These are phyloP conservation scores for Tetramorium simillimum DNA, from an alignment of 1,140 invertebrate genomes.

Conservation along the genomic window DNA sequence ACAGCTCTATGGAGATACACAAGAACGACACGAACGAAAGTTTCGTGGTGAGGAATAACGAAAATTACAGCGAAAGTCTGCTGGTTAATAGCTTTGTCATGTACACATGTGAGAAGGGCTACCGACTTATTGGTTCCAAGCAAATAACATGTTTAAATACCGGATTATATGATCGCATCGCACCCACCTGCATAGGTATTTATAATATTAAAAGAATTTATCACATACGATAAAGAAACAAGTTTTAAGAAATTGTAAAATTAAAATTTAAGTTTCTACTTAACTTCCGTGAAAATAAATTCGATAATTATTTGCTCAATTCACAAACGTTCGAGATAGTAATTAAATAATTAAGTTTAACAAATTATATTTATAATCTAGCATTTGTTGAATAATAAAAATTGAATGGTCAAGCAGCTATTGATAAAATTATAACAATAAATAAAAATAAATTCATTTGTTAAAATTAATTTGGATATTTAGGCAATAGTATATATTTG, in stretches of 20 bases:
- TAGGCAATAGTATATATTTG: not conserved
- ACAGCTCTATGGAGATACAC: constrained; percentile 89
- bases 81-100: constrained; percentile 90
- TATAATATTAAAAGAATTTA: constrained; percentile 10
- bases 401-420: not conserved
- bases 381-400: not conserved
- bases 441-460: not conserved
- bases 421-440: not conserved
- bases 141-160: constrained; percentile 90
- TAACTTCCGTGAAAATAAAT: not conserved
- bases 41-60: constrained; percentile 31
- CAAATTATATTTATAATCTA: not conserved
- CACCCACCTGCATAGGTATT: constrained; percentile 91
- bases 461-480: not conserved
- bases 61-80: constrained; percentile 86
- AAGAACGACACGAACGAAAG: constrained; percentile 77
- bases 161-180: constrained; percentile 92
- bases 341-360: not conserved
- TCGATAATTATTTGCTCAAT: not conserved
- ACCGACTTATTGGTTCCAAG: constrained; percentile 89
- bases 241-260: not conserved
- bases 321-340: not conserved
- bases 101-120: constrained; percentile 91
- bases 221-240: not conserved
- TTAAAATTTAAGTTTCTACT: not conserved